phyloP scores from a whole-genome alignment of 2,888 invertebrate species.

The Belgica antarctica region DNA sequence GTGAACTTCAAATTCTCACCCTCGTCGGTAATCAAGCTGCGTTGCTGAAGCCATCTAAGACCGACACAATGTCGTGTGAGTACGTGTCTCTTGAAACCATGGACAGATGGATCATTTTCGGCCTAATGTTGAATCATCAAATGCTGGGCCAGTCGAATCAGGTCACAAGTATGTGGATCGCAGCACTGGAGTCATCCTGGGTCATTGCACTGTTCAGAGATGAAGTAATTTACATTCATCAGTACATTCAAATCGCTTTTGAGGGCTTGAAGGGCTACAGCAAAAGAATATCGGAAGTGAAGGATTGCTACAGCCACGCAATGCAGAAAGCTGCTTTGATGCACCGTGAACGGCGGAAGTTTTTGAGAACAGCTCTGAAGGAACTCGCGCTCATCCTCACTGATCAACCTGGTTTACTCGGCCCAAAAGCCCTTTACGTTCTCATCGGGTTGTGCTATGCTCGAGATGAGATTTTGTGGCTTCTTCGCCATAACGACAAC shows the following conservation, averaged over 20 bases:
- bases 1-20: slow-evolving; percentile 87
- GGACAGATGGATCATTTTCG: slow-evolving; percentile 97
- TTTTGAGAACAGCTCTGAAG: slow-evolving; percentile 89
- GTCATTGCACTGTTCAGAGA: slow-evolving; percentile 92
- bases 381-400: slow-evolving; percentile 93
- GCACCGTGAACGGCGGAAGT: slow-evolving; percentile 94
- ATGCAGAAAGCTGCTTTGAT: slow-evolving; percentile 86
- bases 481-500: slow-evolving; percentile 93
- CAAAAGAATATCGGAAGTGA: slow-evolving; percentile 91
- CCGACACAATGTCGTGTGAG: slow-evolving; percentile 96
- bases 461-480: slow-evolving; percentile 96
- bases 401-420: slow-evolving; percentile 95
- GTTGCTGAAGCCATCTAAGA: slow-evolving; percentile 88
- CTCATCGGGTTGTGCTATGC: slow-evolving; percentile 95
- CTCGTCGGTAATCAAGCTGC: slow-evolving; percentile 92
- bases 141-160: slow-evolving; percentile 77
- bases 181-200: slow-evolving; percentile 90
- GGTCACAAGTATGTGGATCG: slow-evolving; percentile 85
- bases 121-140: slow-evolving; percentile 86
- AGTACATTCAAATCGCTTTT: slow-evolving; percentile 87
- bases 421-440: slow-evolving; percentile 94
- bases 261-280: slow-evolving; percentile 93
- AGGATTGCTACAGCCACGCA: slow-evolving; percentile 88
- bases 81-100: slow-evolving; percentile 91
- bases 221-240: slow-evolving; percentile 94